These are phyloP conservation scores for Atopsyche davidsoni DNA, from an alignment of 1,140 invertebrate species.

Conservation along the genomic window DNA sequence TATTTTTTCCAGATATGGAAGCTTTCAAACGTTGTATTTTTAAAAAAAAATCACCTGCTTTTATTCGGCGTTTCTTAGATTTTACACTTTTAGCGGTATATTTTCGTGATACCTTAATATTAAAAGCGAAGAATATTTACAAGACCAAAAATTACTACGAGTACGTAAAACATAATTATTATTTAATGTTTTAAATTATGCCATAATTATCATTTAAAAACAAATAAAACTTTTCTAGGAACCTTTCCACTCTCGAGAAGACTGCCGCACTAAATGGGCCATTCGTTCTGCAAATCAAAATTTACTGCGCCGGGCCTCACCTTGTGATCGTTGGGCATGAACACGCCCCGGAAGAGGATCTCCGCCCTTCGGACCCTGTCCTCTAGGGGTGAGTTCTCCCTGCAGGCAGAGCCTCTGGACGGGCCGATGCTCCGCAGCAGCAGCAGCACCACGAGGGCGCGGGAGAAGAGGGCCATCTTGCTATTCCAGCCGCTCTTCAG, in stretches of 20 bases:
- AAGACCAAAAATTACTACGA: no score
- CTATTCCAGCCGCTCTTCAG: not conserved
- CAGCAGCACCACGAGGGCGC: constrained; percentile 13
- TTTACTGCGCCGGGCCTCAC: constrained; percentile 17
- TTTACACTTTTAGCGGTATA: no score
- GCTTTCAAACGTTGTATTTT: no score
- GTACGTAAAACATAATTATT: no score
- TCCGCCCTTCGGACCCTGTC: constrained; percentile 25
- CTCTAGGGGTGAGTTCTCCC: constrained; percentile 17
- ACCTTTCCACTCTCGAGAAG: not conserved
- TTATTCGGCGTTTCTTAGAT: no score
- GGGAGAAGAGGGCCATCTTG: constrained; percentile 14
- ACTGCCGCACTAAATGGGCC: constrained; percentile 3
- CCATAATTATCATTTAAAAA: constrained; percentile 14
- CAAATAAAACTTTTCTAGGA: not conserved
- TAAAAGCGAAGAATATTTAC: no score
- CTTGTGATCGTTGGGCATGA: constrained; percentile 28
- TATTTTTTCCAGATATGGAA: no score
- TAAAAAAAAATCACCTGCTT: no score
- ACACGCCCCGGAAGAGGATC: constrained; percentile 26
- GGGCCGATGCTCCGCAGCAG: constrained; percentile 11
- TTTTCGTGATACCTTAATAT: no score
- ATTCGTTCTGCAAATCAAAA: constrained; percentile 17
- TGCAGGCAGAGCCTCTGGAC: constrained; percentile 5
- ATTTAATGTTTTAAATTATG: no score